phyloP scores from a whole-genome alignment of 1,140 invertebrate genomes.

The Acromyrmex charruanus region DNA sequence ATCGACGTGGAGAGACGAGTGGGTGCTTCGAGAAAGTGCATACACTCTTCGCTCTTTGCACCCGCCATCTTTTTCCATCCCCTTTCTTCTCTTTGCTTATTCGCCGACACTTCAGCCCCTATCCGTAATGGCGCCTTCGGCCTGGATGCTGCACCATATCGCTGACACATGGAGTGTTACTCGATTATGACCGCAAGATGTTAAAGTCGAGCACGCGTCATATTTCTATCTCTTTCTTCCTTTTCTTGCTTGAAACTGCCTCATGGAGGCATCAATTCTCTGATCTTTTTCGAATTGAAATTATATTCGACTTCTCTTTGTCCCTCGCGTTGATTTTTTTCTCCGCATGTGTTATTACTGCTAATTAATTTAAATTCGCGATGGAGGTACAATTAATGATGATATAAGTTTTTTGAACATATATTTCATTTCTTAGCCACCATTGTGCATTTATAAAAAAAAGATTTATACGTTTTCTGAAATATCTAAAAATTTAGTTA shows the following conservation, averaged over 20 bases:
- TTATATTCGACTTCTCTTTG: not conserved
- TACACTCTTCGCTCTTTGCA: conserved; percentile 64
- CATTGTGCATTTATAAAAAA: not conserved
- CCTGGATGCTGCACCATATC: conserved; percentile 49
- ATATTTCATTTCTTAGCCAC: not conserved
- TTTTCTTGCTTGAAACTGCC: not conserved
- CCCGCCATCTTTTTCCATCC: conserved; percentile 32
- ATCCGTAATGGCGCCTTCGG: conserved; percentile 47
- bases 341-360: not conserved
- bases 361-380: conserved; percentile 9
- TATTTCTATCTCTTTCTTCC: not conserved
- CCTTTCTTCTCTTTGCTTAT: conserved; percentile 35
- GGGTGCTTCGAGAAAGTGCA: conserved; percentile 76
- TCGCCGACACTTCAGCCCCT: conserved; percentile 42
- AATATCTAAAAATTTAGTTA: too few species aligned
- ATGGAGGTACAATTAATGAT: not conserved
- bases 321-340: not conserved
- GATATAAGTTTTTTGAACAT: not conserved
- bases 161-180: conserved; percentile 58
- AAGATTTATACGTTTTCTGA: not conserved
- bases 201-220: conserved; percentile 50
- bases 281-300: not conserved
- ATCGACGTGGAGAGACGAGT: conserved; percentile 77
- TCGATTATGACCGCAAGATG: conserved; percentile 59
- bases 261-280: conserved; percentile 3